A percentile compares a stretch with the other conserved stretches of the same genome.
Conservation (phyloP, 23 tunicate genomes). For the Trididemnum clinides region DNA sequence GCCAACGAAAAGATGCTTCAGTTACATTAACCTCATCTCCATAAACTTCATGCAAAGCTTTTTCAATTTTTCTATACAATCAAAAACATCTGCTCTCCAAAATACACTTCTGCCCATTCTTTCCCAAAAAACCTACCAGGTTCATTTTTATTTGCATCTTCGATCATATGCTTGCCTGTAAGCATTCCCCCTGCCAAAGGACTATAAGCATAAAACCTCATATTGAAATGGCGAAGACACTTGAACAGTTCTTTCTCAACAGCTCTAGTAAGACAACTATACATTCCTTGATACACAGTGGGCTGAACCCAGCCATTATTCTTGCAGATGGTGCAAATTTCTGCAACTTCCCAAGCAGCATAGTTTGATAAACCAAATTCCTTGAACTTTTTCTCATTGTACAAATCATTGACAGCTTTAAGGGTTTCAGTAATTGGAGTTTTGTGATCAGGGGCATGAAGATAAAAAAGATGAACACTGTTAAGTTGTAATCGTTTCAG, state of each 20-base stretch:
- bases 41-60: conserved; percentile 35
- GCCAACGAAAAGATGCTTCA: conserved; percentile 86
- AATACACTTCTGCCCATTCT: conserved; percentile 42
- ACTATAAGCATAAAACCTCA: conserved; percentile 85
- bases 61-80: conserved; percentile 58
- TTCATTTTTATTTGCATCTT: conserved; percentile 66
- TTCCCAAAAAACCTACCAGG: conserved; percentile 85
- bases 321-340: conserved; percentile 74
- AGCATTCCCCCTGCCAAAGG: conserved; percentile 89
- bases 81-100: conserved; percentile 81
- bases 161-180: conserved; percentile 89
- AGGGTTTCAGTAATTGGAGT: conserved; percentile 85
- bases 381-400: conserved; percentile 82
- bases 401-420: conserved; percentile 56
- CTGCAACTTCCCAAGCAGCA: conserved; percentile 93
- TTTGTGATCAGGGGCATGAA: conserved; percentile 95
- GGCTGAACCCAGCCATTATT: conserved; percentile 71
- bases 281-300: conserved; percentile 97
- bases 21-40: conserved; percentile 67
- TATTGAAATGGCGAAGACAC: conserved; percentile 68
- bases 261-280: conserved; percentile 74
- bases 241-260: conserved; percentile 89
- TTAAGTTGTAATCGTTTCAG: conserved; percentile 51
- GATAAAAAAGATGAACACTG: conserved; percentile 68
- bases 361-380: conserved; percentile 90